Evolutionary conservation across 2,113 vertebrate genomes (phyloP).

Genomic region (Asarcornis scutulata): DNA sequence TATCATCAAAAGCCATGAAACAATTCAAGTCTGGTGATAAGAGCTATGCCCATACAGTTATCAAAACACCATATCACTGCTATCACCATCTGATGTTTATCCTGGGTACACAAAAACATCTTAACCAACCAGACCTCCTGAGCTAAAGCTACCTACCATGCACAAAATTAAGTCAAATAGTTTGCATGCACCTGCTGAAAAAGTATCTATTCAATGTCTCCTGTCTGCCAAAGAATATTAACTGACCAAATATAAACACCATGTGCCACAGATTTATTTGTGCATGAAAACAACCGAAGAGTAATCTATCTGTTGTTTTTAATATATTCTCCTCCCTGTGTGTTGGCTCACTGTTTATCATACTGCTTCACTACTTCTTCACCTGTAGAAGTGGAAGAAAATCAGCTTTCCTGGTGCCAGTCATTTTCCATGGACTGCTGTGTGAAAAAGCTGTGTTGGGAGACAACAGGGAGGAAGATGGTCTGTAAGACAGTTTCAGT

Average conservation of each 20-base stretch:
- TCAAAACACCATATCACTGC: neutral
- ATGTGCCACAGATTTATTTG: neutral
- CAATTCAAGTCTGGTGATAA: neutral
- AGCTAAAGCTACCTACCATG: neutral
- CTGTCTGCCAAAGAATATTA: neutral
- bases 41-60: neutral
- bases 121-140: neutral
- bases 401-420: neutral
- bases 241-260: neutral
- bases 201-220: neutral
- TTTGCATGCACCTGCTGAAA: neutral
- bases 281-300: neutral
- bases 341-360: neutral
- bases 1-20: conserved; percentile 8
- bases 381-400: neutral
- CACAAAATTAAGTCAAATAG: neutral
- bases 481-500: neutral
- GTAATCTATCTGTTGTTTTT: neutral
- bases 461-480: neutral
- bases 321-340: neutral
- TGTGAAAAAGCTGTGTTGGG: neutral
- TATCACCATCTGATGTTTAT: neutral
- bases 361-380: neutral
- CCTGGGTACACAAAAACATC: neutral
- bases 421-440: neutral